Evolutionary conservation across 1,140 invertebrate species (phyloP), one percentile per base, ranked within the genome.

Genomic region (Aradophagus sp.): DNA sequence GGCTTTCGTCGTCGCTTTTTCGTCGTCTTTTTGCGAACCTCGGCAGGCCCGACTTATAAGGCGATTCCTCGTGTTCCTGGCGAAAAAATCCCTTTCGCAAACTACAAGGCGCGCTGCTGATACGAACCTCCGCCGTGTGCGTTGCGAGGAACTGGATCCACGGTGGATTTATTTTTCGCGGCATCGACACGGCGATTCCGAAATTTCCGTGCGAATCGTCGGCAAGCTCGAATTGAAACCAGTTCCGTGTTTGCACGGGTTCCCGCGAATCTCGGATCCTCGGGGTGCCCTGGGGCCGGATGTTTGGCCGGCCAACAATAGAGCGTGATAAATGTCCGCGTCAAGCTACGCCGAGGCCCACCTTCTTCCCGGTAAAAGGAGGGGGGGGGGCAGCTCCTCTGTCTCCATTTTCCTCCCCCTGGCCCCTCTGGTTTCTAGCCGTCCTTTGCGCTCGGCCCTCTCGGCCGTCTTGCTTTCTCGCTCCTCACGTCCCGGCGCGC

Each of bases 271-370:
- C 79, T 78, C 71, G 72, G 76, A 78, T 77, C 70, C 73, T 71
- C 23, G 48, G 55, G 44, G 45, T 79, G 77, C 75, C 65, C 59
- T 45, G 58, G 45, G 80, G 77, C 80, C 78, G 77, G 78, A 83
- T 82, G 81, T 84, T 83, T 80, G 75, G 65, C 73, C 71, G 66
- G 39, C 74, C 73, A 81, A 81, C 77, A 80, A 80, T 81, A 79
- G 76, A 75, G 77, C 73, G 76, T 83, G 80, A 84, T 83, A 80
- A 81, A 84, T 82, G 81, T 76, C 56, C 63, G 59, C 76, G 78
- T 83, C 79, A 78, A 47, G 65, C 69, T 63, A 58, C 67, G 78
- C 59, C 66, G 67, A 55, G 76, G 72, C 68, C 67, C 73, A 75
- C 69, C 75, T n/a, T 76, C 71, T 77, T 75, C 74, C 67, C 73